Percentiles rank a stretch among this genome's conserved stretches.
These are phyloP conservation scores for Caenorhabditis sp. DNA, from an alignment of 2,888 invertebrate genomes.

Conservation along the genomic window DNA sequence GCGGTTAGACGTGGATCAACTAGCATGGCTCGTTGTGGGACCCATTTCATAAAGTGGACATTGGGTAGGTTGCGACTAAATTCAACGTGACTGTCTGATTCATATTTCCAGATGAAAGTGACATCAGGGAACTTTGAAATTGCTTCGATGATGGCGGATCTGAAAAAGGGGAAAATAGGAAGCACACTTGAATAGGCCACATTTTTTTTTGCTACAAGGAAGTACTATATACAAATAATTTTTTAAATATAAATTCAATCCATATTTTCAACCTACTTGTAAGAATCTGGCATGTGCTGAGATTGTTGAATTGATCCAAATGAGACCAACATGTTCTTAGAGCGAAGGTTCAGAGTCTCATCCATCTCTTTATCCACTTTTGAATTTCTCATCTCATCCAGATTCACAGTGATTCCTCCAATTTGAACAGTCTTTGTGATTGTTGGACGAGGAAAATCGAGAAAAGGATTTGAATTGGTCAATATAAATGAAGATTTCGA, in stretches of 20 bases:
- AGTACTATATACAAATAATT: too few relatives aligned
- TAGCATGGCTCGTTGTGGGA: not conserved
- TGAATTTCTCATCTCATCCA: not conserved
- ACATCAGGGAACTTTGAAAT: constrained; percentile 14
- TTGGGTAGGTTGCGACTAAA: constrained; percentile 11
- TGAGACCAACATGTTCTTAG: constrained; percentile 22
- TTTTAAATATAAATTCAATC: too few relatives aligned
- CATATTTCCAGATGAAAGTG: constrained; percentile 36
- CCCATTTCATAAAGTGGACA: constrained; percentile 20
- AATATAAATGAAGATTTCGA: constrained; percentile 19
- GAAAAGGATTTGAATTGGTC: constrained; percentile 33
- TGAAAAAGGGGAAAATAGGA: too few relatives aligned
- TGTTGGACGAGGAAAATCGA: constrained; percentile 30
- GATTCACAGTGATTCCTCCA: constrained; percentile 32
- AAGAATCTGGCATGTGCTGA: constrained; percentile 23
- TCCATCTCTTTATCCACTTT: constrained; percentile 9
- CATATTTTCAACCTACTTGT: constrained; percentile 8
- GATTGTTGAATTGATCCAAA: constrained; percentile 30
- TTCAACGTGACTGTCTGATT: constrained; percentile 6
- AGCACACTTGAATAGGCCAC: too few relatives aligned
- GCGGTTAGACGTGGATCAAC: constrained; percentile 16
- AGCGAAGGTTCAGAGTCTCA: constrained; percentile 2
- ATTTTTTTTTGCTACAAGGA: too few relatives aligned
- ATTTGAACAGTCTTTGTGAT: constrained; percentile 32
- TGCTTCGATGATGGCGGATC: constrained; percentile 7